Evolutionary conservation across 2,888 invertebrate species (phyloP).

Genomic region (Drosophila leonis): DNA sequence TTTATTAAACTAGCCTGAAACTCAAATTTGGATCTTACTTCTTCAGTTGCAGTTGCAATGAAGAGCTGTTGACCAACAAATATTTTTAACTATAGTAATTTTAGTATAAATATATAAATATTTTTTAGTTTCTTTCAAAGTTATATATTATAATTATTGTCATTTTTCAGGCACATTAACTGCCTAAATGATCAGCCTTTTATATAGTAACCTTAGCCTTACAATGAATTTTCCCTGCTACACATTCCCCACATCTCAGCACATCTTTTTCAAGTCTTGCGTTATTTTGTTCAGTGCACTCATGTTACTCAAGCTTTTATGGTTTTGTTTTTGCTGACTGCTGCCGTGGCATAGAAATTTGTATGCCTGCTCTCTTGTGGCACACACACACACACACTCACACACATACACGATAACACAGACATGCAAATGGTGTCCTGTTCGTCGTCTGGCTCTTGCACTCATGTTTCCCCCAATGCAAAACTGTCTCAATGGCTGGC

Average conservation of each 20-base stretch:
- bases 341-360: conserved; percentile 40
- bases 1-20: too few species aligned
- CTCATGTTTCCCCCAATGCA: conserved; percentile 42
- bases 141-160: background rate
- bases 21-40: too few species aligned
- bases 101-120: too few species aligned
- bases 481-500: conserved; percentile 71
- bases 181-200: background rate
- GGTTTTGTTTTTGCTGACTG: conserved; percentile 21
- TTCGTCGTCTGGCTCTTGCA: conserved; percentile 36
- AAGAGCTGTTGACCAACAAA: too few species aligned
- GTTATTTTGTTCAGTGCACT: conserved; percentile 29
- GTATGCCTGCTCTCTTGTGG: conserved; percentile 32
- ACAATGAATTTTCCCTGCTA: background rate
- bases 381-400: conserved; percentile 12
- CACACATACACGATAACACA: conserved; percentile 7
- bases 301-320: conserved; percentile 12
- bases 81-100: too few species aligned
- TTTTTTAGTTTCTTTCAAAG: background rate
- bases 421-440: conserved; percentile 63
- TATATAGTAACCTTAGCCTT: background rate
- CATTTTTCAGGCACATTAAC: background rate
- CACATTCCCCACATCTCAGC: background rate
- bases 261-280: background rate
- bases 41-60: too few species aligned